Evolutionary conservation across 2,888 invertebrate species (phyloP).

Genomic region (Arge pagana): DNA sequence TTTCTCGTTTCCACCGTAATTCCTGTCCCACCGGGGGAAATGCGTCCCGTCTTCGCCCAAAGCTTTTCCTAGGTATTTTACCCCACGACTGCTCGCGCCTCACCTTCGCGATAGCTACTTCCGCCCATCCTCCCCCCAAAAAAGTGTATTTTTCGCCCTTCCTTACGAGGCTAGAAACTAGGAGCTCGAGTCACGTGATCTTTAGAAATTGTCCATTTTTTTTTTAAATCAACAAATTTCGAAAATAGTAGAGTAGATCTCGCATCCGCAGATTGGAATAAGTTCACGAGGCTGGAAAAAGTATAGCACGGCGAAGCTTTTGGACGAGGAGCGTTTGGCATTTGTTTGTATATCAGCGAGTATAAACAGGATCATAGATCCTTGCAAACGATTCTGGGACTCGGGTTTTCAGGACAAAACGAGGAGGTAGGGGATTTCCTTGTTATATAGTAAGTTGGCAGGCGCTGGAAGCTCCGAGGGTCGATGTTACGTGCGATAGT

Average conservation of each 20-base stretch:
- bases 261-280: constrained; percentile 12
- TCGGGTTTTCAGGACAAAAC: not conserved
- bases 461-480: no score
- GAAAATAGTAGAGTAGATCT: constrained; percentile 20
- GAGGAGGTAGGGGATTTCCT: not conserved
- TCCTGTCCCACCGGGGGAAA: constrained; percentile 37
- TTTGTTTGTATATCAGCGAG: no score
- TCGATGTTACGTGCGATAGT: constrained; percentile 13
- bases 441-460: no score
- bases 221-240: constrained; percentile 24
- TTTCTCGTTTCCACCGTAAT: constrained; percentile 39
- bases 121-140: constrained; percentile 27
- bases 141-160: constrained; percentile 5
- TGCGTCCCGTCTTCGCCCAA: constrained; percentile 31
- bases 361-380: no score
- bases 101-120: constrained; percentile 13
- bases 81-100: no score
- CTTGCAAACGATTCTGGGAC: no score
- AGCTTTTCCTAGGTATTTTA: no score
- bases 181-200: no score
- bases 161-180: constrained; percentile 21
- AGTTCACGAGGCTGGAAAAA: not conserved
- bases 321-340: no score
- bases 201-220: no score
- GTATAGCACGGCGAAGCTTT: not conserved